Conservation (phyloP, 2,113 vertebrate genomes). For the Ivindomyrus marchei region DNA sequence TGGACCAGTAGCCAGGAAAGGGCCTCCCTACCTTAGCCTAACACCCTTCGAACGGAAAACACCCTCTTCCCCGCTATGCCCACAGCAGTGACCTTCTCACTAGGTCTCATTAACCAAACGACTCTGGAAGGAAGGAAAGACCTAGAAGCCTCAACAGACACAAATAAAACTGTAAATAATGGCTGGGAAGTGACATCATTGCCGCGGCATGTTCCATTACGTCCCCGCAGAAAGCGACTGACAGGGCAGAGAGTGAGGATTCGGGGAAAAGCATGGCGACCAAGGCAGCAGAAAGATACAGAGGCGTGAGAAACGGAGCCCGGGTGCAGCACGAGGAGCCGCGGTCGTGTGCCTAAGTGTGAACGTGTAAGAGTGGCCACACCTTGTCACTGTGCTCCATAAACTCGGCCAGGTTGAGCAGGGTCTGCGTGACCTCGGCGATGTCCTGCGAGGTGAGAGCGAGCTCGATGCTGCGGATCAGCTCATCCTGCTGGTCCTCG, state of each 20-base stretch:
- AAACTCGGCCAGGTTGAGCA: conserved; percentile 95
- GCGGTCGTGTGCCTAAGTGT: background rate
- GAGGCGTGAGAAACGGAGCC: background rate
- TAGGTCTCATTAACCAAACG: background rate
- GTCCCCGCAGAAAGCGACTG: background rate
- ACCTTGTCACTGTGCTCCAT: conserved; percentile 99
- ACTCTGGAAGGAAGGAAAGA: background rate
- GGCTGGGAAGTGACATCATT: background rate
- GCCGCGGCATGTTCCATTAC: background rate
- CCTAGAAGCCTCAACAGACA: background rate
- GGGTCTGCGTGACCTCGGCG: conserved; percentile 93
- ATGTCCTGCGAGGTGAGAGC: conserved; percentile 96
- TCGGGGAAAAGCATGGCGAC: background rate
- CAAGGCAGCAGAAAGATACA: background rate
- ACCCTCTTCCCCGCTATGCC: background rate
- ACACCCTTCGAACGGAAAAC: background rate
- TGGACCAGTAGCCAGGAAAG: background rate
- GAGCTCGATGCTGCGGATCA: conserved; percentile 92
- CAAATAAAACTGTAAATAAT: background rate
- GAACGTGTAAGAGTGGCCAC: background rate
- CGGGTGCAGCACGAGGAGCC: background rate
- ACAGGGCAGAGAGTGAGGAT: background rate
- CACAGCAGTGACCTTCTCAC: background rate
- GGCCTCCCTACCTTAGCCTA: background rate
- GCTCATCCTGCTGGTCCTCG: conserved; percentile 95